Percentiles rank a stretch among this genome's conserved stretches.
These are phyloP conservation scores for Drosophila longiperda DNA, from an alignment of 2,888 invertebrate species.

Conservation along the genomic window DNA sequence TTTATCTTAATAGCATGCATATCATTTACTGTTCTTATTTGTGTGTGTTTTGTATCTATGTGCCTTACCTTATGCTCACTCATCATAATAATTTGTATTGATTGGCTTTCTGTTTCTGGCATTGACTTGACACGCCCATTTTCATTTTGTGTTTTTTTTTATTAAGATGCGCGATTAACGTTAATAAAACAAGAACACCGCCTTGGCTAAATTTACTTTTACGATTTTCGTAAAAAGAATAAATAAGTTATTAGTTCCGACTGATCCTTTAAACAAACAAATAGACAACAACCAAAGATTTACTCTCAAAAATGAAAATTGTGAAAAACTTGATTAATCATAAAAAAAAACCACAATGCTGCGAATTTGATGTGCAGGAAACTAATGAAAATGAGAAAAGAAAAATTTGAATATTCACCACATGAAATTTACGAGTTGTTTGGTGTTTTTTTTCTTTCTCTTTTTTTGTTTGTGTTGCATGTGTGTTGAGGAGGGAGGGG, in stretches of 20 bases:
- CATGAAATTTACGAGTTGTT: slow-evolving; percentile 23
- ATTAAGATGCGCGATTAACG: slow-evolving; percentile 55
- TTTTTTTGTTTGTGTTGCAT: slow-evolving; percentile 49
- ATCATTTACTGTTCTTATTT: slow-evolving; percentile 53
- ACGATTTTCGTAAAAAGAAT: slow-evolving; percentile 48
- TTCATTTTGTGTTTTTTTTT: slow-evolving; percentile 30
- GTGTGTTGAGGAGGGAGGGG: not conserved
- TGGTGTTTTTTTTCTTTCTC: not conserved
- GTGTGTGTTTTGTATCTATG: slow-evolving; percentile 59
- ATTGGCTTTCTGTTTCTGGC: slow-evolving; percentile 77
- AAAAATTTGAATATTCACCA: slow-evolving; percentile 16
- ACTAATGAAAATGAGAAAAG: slow-evolving; percentile 28
- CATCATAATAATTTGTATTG: slow-evolving; percentile 76
- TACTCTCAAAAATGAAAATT: slow-evolving; percentile 8
- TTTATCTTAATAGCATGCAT: slow-evolving; percentile 62
- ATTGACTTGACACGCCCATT: slow-evolving; percentile 66
- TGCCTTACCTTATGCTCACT: slow-evolving; percentile 85
- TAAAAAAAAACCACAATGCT: slow-evolving; percentile 16
- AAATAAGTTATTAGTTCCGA: slow-evolving; percentile 47
- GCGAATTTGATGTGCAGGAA: slow-evolving; percentile 19
- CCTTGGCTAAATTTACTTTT: slow-evolving; percentile 57
- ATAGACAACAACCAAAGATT: slow-evolving; percentile 19
- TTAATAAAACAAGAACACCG: slow-evolving; percentile 63
- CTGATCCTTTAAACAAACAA: slow-evolving; percentile 35
- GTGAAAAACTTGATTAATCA: slow-evolving; percentile 12